Evolutionary conservation across 2,888 invertebrate species (phyloP).

Genomic region (Volucella inflata): DNA sequence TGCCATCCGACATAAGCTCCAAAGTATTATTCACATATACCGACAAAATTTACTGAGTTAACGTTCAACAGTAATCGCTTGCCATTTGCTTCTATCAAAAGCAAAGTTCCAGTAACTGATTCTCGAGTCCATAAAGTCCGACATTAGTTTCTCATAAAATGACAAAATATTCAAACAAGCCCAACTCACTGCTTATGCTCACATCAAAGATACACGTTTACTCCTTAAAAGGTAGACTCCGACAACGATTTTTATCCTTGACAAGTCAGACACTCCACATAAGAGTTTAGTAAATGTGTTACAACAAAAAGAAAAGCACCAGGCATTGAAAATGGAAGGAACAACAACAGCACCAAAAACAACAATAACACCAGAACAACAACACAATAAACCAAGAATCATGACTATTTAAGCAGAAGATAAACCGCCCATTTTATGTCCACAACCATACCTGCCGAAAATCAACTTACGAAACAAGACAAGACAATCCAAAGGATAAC

Average conservation of each 20-base stretch:
- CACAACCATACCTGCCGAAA: constrained; percentile 74
- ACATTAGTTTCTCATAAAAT: constrained; percentile 40
- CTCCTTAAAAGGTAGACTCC: constrained; percentile 37
- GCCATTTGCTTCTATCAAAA: too few species aligned
- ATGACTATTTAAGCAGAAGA: constrained; percentile 74
- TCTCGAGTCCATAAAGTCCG: constrained; percentile 35
- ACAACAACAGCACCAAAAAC: constrained; percentile 19
- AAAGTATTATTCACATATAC: too few species aligned
- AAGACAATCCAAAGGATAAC: constrained; percentile 71
- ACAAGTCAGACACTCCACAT: constrained; percentile 49
- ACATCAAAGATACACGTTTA: constrained; percentile 59
- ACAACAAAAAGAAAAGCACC: constrained; percentile 13
- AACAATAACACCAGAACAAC: constrained; percentile 33
- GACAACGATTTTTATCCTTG: constrained; percentile 29
- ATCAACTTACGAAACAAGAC: constrained; percentile 68
- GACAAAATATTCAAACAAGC: constrained; percentile 51
- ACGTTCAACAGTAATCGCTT: too few species aligned
- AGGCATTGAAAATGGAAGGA: not conserved
- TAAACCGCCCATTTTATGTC: constrained; percentile 74
- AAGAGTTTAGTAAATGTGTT: not conserved
- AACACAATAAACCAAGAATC: constrained; percentile 70
- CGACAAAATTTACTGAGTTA: too few species aligned
- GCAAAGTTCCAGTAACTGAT: constrained; percentile 12
- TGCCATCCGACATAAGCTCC: too few species aligned
- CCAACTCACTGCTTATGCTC: constrained; percentile 48